Percentiles rank a stretch among this genome's conserved stretches.
These are phyloP conservation scores for Enoplosus armatus DNA, from an alignment of 2,797 vertebrate species.

Conservation along the genomic window DNA sequence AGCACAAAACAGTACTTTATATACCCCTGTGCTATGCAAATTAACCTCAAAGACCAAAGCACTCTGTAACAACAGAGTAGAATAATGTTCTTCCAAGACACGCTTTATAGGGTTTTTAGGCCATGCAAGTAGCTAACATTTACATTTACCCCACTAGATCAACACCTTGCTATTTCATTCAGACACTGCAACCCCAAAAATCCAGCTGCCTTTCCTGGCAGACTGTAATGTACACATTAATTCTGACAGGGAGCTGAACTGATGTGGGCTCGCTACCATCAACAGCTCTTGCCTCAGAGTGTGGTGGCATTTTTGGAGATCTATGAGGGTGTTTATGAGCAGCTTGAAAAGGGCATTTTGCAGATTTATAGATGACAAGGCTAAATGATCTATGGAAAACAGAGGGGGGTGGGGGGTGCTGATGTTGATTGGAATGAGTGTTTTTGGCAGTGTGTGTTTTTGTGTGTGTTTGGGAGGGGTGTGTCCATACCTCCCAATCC, in stretches of 20 bases:
- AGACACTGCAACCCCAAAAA: slow-evolving; percentile 29
- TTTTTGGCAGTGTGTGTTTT: slow-evolving; percentile 35
- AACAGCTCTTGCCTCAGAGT: slow-evolving; percentile 61
- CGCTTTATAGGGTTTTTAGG: not conserved
- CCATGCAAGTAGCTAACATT: slow-evolving; percentile 14
- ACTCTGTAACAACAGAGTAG: not conserved
- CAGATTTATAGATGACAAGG: slow-evolving; percentile 76
- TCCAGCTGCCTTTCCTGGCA: slow-evolving; percentile 7
- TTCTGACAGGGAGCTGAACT: slow-evolving; percentile 43
- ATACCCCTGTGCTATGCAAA: not conserved
- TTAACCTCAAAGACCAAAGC: not conserved
- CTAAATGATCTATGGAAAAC: slow-evolving; percentile 78
- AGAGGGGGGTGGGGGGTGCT: slow-evolving; percentile 8
- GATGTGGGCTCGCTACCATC: slow-evolving; percentile 52
- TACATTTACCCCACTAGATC: slow-evolving; percentile 16
- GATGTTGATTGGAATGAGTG: slow-evolving; percentile 53
- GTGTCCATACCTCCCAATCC: slow-evolving; percentile 25
- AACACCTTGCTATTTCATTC: slow-evolving; percentile 3
- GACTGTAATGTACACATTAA: slow-evolving; percentile 45
- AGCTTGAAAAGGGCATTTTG: slow-evolving; percentile 80
- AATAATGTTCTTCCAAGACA: not conserved
- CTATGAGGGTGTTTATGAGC: slow-evolving; percentile 79
- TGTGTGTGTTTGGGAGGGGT: slow-evolving; percentile 28
- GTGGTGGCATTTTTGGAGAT: slow-evolving; percentile 76
- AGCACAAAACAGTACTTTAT: not conserved